Evolutionary conservation across 2,888 invertebrate genomes (phyloP), one percentile per base, ranked within the genome.

Genomic region (Drosophila meridiana): DNA sequence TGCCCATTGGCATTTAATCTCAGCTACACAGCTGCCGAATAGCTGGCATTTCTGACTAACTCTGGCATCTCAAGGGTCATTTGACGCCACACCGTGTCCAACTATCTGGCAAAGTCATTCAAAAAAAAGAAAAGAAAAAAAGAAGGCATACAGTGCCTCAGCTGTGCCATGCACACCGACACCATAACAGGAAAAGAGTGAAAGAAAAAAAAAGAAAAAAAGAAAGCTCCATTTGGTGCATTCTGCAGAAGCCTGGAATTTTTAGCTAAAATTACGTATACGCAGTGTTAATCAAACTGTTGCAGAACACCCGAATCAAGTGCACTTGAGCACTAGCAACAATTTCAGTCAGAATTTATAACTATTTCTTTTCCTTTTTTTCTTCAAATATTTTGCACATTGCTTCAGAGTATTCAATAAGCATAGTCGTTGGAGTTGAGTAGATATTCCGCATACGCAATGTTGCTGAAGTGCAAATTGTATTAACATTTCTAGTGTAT

Each of bases 1-100:
- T 87, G 89, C 83, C 77, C 74, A 73, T 69, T 80, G 87, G 89
- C 77, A 87, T 87, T 89, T 78, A 82, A 83, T 89, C 87, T 82
- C 74, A 73, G 74, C 60, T 55, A 8, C 59, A 55, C 58, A 34
- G 61, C 60, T 38, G 61, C 43, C 59, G 65, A 73, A 76, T 78
- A 58, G 50, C 64, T 47, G 61, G 43, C 69, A 74, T 74, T 50
- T 62, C 55, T 58, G 58, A 58, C 65, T 55, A 43, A 38, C 57
- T 59, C 40, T 50, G 70, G 56, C 67, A 78, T 73, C 68, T 78
- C 40, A 59, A 73, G 67, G 48, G 53, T 28, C 61, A 36, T 50
- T 45, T 47, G 53, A 28, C 42, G 28, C 42, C 53, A 55, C 4
- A 5, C 28, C 38, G 28, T 69, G 60, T 60, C 70, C 53, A 69